A percentile compares a stretch with the other conserved stretches of the same genome.
These are phyloP conservation scores for Poeciliopsis infans DNA, from an alignment of 2,797 vertebrate genomes.

Conservation along the genomic window DNA sequence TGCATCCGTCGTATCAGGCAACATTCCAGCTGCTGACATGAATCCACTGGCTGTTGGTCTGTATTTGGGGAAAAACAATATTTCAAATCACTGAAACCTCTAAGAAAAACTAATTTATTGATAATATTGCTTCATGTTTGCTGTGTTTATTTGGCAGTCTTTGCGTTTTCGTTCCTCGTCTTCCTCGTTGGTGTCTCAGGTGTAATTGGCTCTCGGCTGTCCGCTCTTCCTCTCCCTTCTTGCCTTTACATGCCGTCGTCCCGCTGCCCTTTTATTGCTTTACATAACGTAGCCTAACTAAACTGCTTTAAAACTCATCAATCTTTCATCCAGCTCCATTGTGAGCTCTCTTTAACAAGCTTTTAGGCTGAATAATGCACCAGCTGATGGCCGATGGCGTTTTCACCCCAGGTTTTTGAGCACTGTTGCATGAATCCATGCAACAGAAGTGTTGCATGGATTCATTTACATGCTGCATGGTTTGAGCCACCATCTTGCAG, in stretches of 20 bases:
- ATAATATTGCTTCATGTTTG: background rate
- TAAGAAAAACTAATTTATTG: background rate
- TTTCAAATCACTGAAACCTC: background rate
- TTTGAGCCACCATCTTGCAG: slow-evolving; percentile 37
- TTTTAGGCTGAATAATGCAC: slow-evolving; percentile 80
- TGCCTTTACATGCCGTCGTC: slow-evolving; percentile 13
- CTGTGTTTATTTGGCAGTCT: slow-evolving; percentile 11
- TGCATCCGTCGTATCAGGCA: no score
- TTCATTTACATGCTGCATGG: slow-evolving; percentile 31
- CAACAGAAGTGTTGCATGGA: slow-evolving; percentile 9
- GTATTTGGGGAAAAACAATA: no score
- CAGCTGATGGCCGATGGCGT: slow-evolving; percentile 32
- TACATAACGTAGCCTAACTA: slow-evolving; percentile 65
- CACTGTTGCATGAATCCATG: no score
- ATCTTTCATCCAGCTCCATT: slow-evolving; percentile 68
- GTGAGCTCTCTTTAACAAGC: slow-evolving; percentile 69
- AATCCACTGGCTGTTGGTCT: no score
- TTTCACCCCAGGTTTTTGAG: slow-evolving; percentile 1
- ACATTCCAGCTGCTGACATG: no score
- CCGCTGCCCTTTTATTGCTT: slow-evolving; percentile 52
- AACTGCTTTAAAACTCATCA: slow-evolving; percentile 68
- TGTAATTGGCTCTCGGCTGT: slow-evolving; percentile 9
- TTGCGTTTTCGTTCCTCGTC: background rate
- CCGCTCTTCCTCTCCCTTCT: background rate
- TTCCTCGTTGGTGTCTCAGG: slow-evolving; percentile 3